phyloP scores from a whole-genome alignment of 2,797 vertebrate genomes.

The Sus cebifrons region DNA sequence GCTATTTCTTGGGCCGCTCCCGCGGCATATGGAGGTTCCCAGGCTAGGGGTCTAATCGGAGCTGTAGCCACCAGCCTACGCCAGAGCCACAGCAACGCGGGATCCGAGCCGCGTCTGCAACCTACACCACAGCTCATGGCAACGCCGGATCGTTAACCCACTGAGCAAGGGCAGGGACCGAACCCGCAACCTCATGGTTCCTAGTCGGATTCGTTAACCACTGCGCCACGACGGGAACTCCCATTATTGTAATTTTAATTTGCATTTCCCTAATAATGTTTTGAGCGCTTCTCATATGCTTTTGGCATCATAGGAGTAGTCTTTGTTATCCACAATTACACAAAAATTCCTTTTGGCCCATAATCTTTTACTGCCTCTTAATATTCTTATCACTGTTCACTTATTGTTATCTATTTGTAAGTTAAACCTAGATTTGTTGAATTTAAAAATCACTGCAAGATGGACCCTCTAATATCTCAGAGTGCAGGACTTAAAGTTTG shows the following conservation, averaged over 20 bases:
- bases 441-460: background rate
- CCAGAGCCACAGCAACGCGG: too few species aligned
- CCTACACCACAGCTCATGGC: too few species aligned
- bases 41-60: too few species aligned
- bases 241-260: constrained; percentile 1
- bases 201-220: too few species aligned
- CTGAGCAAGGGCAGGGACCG: too few species aligned
- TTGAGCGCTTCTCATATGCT: background rate
- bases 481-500: background rate
- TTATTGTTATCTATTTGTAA: background rate
- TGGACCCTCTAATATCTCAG: background rate
- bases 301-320: background rate
- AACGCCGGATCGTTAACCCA: too few species aligned
- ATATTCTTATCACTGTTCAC: background rate
- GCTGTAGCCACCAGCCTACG: too few species aligned
- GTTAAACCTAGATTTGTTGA: constrained; percentile 25
- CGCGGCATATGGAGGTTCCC: too few species aligned
- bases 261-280: background rate
- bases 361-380: background rate
- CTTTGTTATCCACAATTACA: background rate
- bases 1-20: too few species aligned
- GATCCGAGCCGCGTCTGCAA: too few species aligned
- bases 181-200: too few species aligned
- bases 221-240: too few species aligned
- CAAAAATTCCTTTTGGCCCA: background rate